phyloP scores from a whole-genome alignment of 2,797 vertebrate genomes.

The Lemur catta region DNA sequence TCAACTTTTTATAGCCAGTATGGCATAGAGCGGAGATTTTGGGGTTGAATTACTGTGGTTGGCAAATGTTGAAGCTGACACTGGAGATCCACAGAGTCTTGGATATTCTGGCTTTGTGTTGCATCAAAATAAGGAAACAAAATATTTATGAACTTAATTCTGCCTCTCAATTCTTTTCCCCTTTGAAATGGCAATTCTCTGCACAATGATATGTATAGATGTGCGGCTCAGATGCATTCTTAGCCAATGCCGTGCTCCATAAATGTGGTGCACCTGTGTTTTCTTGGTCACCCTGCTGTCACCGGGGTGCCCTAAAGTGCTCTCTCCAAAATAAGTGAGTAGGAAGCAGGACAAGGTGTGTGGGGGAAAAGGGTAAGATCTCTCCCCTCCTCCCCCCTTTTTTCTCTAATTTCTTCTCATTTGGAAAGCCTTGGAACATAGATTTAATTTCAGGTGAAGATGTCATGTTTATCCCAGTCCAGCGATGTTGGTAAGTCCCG shows the following conservation, averaged over 20 bases:
- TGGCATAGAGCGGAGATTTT: neutral
- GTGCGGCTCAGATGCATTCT: neutral
- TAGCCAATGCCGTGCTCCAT: neutral
- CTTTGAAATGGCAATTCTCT: constrained; percentile 50
- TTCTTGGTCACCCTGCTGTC: constrained; percentile 61
- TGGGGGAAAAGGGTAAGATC: neutral
- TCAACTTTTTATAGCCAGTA: neutral
- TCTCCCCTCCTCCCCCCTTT: neutral
- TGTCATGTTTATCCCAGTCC: constrained; percentile 38
- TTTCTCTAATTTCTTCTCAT: constrained; percentile 5
- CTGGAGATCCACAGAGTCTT: constrained; percentile 19
- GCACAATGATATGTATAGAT: neutral
- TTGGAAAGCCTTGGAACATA: constrained; percentile 58
- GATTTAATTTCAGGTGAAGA: constrained; percentile 67
- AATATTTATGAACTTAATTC: constrained; percentile 66
- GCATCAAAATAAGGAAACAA: constrained; percentile 63
- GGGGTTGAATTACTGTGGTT: neutral
- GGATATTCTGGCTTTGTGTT: constrained; percentile 48
- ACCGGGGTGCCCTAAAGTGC: constrained; percentile 33
- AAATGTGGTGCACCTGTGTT: constrained; percentile 62
- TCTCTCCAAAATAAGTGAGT: constrained; percentile 24
- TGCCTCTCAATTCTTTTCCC: constrained; percentile 4
- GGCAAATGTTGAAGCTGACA: constrained; percentile 41
- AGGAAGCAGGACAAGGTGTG: neutral
- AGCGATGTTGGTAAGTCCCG: constrained; percentile 8